Evolutionary conservation across 2,113 vertebrate species (phyloP), one percentile per base, ranked within the genome.

Genomic region (Rhinopithecus roxellana): DNA sequence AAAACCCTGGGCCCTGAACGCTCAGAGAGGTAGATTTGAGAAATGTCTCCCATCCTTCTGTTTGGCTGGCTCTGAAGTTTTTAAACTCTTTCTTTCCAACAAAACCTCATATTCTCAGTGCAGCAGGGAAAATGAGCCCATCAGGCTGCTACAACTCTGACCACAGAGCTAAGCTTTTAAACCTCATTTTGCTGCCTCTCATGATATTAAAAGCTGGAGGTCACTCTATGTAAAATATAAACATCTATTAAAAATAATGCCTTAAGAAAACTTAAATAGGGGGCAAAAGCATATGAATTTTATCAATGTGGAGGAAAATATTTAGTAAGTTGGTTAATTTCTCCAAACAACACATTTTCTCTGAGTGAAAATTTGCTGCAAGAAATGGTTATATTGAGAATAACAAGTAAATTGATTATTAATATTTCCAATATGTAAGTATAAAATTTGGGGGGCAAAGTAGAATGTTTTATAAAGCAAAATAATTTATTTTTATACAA

Each of bases 281-380:
- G 9, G 32, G 9, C 3, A 72, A 91, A 50, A 4, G 18, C 23
- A 48, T 48, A 57, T 23, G 14, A 84, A 48, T 80, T 84, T 93
- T 88, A 48, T 45, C 3, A 55, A 25, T 89, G 14, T 69, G 11
- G 7, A 72, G 2, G 32, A 85, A 20, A 94, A 30, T 40, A 50
- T 92, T 89, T 92, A 79, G 35, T 67, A 95, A 72, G 12, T 83
- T 84, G 23, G 3, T 79, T 74, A 78, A 83, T 92, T 93, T 95
- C 23, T 94, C 23, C 16, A 74, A 9, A 38, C 0, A 48, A n/a
- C 38, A 77, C 2, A n/a, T 61, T 67, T 81, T 22, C 22, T 79
- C 43, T 84, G 35, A 59, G 23, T 94, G 75, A 94, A 80, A 81
- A 55, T 50, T 75, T 93, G 5, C 48, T 95, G 8, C 5, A 90